Evolutionary conservation across 1,140 invertebrate species (phyloP), one percentile per base, ranked within the genome.

Genomic region (Monochamus saltuarius): DNA sequence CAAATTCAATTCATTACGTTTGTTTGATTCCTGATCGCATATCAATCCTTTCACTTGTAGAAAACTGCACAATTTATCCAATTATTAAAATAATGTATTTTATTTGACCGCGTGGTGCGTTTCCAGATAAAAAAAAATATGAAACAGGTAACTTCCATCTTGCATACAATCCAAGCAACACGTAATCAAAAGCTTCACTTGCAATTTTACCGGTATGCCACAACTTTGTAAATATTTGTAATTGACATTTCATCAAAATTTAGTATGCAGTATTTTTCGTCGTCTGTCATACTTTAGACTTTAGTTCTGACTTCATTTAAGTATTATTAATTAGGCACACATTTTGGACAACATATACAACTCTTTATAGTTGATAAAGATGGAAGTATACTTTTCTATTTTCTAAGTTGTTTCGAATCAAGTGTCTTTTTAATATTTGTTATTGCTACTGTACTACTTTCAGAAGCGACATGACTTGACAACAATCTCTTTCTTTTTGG

Each of bases 181-280:
- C 40, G 34, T 64, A 64, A 16, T 64, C 64, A 16, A 64, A 16
- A 45, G 56, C 61, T 40, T 66, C 16, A 8, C 38, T 65, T 7
- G 38, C 60, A 19, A 36, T 10, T 10, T 49, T 52, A 34, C 19
- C 17, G 4, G 11, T 43, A 35, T 60, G 19, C 9, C 60, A 51
- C 11, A 62, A 49, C 56, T 61, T 42, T 64, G 51, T 19, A 60
- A 38, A 34, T 17, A 37, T 52, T 64, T 43, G 60, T 66, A n/a
- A 66, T 56, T 9, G 29, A n/a, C 49, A 66, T 66, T 53, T 58
- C 63, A 40, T 65, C 63, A 14, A 58, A 47, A 22, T 9, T 22
- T 35, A 64, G 8, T 13, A 55, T 38, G 39, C 58, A 64, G 36
- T 42, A 34, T 52, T 57, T 61, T 39, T 64, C 59, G 14, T 38